Base-by-base conservation (phyloP, 2,888 invertebrate species). In the Atrina japonica region DNA sequence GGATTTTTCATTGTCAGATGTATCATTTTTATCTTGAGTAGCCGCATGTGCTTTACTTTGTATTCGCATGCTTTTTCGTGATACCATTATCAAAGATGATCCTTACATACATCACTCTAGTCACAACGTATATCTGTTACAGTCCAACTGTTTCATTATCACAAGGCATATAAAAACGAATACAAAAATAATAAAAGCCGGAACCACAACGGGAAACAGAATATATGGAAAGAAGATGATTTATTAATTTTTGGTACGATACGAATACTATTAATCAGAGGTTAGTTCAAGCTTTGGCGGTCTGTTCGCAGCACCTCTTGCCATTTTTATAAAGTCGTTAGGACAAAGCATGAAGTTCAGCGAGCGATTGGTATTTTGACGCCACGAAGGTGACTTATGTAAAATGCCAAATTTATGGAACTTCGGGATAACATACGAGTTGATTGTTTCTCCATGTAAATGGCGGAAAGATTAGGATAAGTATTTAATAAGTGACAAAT, bases 341-440 rank as follows among this genome's bases (percentile, higher is more conserved):
- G 29, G 35, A 55, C 55, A 55, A 30, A 35, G 52, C 35, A 6
- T 30, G 11, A 30, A 35, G 35, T 30, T 27, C 29, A 47, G 47
- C 25, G 29, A n/a, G 47, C 60, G 47, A 60, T 60, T 60, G 29
- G 47, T 60, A 43, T 47, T 45, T 47, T 29, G 60, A 60, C 21
- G 60, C 47, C 47, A 25, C 18, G 9, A 29, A 21, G 23, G 27
- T 47, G 41, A 60, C 29, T 60, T 47, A 60, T 60, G 60, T 60
- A 60, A 60, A 60, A 60, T 60, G 60, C 60, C 60, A 60, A 47
- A 29, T 7, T 18, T 60, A 29, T 60, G n/a, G 23, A 52, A 52
- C 23, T 52, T 18, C 23, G 11, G 52, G 23, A 21, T 14, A 21
- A 23, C n/a, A 52, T 52, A 21, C 11, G 21, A 25, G 25, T 25